Base-by-base conservation (phyloP, 92 coral and sea anemone species). In the Actinostola sp. region DNA sequence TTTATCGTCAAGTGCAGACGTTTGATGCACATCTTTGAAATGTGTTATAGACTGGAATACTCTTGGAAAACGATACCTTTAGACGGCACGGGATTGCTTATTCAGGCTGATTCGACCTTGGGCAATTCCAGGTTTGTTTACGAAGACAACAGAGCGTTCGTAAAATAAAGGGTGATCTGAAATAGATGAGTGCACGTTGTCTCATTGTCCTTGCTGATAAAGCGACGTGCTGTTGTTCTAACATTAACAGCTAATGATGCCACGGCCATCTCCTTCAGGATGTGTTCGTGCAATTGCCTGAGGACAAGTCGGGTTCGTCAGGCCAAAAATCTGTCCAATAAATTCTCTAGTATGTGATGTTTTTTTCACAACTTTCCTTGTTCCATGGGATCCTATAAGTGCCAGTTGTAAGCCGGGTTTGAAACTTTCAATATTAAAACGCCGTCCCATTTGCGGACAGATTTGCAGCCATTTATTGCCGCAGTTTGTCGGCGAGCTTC, bases 101-200 rank as follows among this genome's bases (percentile, higher is more conserved):
- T 73, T 73, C 79, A 62, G 70, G 79, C 31, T 61, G 42, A 43
- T 30, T 48, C 79, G 79, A 73, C 70, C 79, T 73, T 46, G 33
- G 35, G 23, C 42, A 32, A 59, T 15, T 43, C 63, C 30, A 32
- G 20, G 72, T 51, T 50, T 75, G 56, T 75, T 74, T 61, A 27
- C 3, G 13, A 61, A 51, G 73, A 44, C 42, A 75, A 50, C 72
- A 63, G 16, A 33, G 31, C 42, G n/a, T 32, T 35, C 44, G 2
- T 31, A 64, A 23, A 75, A 43, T 27, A 50, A 19, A 13, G 17
- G 43, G 2, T 10, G n/a, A 38, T 52, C 39, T 19, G 13, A 20
- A 20, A 68, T 45, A 21, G 27, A 50, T 20, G 3, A 25, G 51
- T 0, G 25, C 35, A 24, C 7, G 4, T 62, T 62, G 28, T 13